Evolutionary conservation across 2,888 invertebrate species (phyloP).

Genomic region (Rhamphomyia laevipes): DNA sequence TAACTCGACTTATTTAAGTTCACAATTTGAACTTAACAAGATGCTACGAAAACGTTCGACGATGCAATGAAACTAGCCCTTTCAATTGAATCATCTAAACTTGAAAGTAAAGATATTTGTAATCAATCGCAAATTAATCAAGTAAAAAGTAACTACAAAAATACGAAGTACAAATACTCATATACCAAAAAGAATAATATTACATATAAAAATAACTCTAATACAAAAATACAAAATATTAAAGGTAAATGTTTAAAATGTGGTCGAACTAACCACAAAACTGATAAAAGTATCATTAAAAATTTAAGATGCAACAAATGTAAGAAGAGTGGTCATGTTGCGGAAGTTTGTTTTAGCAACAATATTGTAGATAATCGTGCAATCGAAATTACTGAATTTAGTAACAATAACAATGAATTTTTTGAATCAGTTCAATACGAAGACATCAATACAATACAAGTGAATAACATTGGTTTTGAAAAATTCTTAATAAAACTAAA

Average conservation of each 20-base stretch:
- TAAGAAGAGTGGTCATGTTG: neutral
- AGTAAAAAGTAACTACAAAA: neutral
- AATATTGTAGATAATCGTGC: too few species aligned
- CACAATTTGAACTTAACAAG: conserved; percentile 6
- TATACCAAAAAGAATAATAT: too few species aligned
- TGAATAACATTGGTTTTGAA: too few species aligned
- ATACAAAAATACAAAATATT: too few species aligned
- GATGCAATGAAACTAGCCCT: conserved; percentile 3
- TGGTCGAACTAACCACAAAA: neutral
- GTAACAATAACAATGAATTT: too few species aligned
- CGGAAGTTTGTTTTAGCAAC: neutral
- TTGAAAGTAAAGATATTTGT: conserved; percentile 7
- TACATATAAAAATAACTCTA: too few species aligned
- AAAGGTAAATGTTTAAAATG: neutral
- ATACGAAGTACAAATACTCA: too few species aligned
- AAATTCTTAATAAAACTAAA: too few species aligned
- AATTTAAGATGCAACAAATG: conserved; percentile 2
- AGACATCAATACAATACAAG: too few species aligned
- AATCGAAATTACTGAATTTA: too few species aligned
- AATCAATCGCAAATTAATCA: neutral
- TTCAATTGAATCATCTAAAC: conserved; percentile 5
- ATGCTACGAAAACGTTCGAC: conserved; percentile 4
- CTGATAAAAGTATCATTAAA: neutral
- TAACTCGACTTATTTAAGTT: conserved; percentile 10
- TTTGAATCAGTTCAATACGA: too few species aligned